phyloP scores from a whole-genome alignment of 2,888 invertebrate species.

The Phengaris alcon region DNA sequence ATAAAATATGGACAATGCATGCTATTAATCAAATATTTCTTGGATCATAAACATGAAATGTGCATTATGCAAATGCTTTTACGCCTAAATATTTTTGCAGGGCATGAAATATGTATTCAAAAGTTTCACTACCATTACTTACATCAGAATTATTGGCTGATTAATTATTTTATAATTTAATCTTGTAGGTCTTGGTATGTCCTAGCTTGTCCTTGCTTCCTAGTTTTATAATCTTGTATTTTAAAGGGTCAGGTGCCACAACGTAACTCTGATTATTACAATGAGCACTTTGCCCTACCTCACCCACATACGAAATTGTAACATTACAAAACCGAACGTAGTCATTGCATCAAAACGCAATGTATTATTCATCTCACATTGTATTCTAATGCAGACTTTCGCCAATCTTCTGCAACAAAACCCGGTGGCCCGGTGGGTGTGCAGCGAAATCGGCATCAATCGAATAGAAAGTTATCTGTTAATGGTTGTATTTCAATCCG shows the following conservation, averaged over 20 bases:
- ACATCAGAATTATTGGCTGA: no score
- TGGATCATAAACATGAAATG: not conserved
- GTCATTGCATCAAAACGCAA: slow-evolving; percentile 62
- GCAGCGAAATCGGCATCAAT: slow-evolving; percentile 35
- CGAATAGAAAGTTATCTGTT: slow-evolving; percentile 31
- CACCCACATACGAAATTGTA: slow-evolving; percentile 43
- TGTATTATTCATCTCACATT: slow-evolving; percentile 73
- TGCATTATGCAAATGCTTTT: slow-evolving; percentile 6
- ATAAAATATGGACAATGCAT: slow-evolving; percentile 1
- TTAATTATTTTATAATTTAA: no score
- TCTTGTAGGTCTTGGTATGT: no score
- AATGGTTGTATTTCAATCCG: slow-evolving; percentile 26
- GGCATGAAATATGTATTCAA: not conserved
- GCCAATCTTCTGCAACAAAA: slow-evolving; percentile 67
- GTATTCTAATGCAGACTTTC: slow-evolving; percentile 77
- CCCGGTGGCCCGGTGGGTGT: slow-evolving; percentile 51
- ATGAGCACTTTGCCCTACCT: slow-evolving; percentile 24
- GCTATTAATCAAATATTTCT: not conserved
- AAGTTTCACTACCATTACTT: not conserved
- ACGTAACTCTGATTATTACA: not conserved
- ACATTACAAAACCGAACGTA: slow-evolving; percentile 50
- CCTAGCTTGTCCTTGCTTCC: no score
- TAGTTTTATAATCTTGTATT: not conserved
- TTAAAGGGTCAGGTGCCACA: not conserved
- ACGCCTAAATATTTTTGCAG: slow-evolving; percentile 4